These are phyloP conservation scores for Tachysurus fulvidraco DNA, from an alignment of 2,113 vertebrate species.

Conservation along the genomic window DNA sequence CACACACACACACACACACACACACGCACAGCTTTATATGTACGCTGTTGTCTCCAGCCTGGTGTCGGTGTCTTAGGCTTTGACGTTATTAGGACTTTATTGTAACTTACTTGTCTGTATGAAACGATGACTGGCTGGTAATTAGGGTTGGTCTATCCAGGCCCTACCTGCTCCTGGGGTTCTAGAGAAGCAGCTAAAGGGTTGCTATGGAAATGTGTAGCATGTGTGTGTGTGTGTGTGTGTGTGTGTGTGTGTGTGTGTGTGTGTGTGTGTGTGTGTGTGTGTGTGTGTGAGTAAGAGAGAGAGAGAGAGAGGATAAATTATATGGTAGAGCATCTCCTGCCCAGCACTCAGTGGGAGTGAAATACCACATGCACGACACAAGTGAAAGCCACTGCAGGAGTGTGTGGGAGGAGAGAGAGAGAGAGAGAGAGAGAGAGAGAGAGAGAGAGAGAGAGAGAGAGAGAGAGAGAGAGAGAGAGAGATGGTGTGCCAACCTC, in stretches of 20 bases:
- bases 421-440: not conserved
- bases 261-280: conserved; percentile 11
- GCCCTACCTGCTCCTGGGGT: not conserved
- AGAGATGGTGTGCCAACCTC: not conserved
- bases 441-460: not conserved
- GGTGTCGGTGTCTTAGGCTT: not conserved
- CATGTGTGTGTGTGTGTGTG: conserved; percentile 10
- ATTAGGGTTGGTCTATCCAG: not conserved
- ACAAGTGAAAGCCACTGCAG: conserved; percentile 36
- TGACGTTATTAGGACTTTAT: conserved; percentile 18
- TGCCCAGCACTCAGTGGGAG: conserved; percentile 22
- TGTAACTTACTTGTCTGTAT: conserved; percentile 7
- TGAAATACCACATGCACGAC: conserved; percentile 37
- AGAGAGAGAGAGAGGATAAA: not conserved
- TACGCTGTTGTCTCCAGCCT: not conserved
- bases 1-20: not conserved
- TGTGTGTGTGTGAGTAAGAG: not conserved
- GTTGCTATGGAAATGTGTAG: conserved; percentile 41
- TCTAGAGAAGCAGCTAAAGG: not conserved
- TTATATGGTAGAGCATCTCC: conserved; percentile 28
- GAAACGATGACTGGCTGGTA: not conserved
- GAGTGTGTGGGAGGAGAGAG: conserved; percentile 35
- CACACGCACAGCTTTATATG: not conserved
- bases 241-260: not conserved
- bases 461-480: not conserved